Base-by-base conservation (phyloP, 2,113 vertebrate genomes). In the Nesoenas mayeri region DNA sequence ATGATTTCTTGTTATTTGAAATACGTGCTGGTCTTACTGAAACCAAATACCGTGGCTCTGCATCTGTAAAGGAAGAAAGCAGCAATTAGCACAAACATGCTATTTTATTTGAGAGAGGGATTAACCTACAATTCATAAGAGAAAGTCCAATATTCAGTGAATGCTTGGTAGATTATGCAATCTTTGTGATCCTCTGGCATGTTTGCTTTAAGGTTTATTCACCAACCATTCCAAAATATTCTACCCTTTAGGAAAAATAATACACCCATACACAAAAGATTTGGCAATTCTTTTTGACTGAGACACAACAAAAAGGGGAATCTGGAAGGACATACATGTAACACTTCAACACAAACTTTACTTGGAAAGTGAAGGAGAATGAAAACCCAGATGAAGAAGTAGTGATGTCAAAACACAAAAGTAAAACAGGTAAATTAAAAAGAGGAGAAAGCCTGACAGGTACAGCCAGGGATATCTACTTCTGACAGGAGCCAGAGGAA, bases 41-140 rank as follows among this genome's bases (percentile, higher is more conserved):
- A 58, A 99, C 98, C 82, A 99, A 97, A 91, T 99, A 99, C 78
- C 99, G 98, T 1, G 99, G 99, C 62, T 99, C 99, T 28, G 99
- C 99, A 97, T 99, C 99, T 99, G 94, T 85, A 98, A 97, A 91
- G 36, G 54, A 96, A 78, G 61, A 70, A 78, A 60, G 40, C 32
- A 56, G 21, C 8, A 73, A 80, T 95, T 77, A 94, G 20, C 79
- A 89, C 22, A 93, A 58, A 34, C 2, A 6, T 42, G 58, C 32
- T 40, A 48, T 85, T 47, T 47, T 61, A 83, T 89, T 36, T 91
- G 53, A 81, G 64, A 91, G 85, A 79, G 7, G 25, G 11, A 79
- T 69, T 58, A 82, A 81, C 25, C 3, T n/a, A 44, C 22, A 51
- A 44, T 44, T 82, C 21, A 38, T 28, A 32, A 53, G 21, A 58